A percentile compares a stretch with the other conserved stretches of the same genome.
These are phyloP conservation scores for Diplazon laetatorius DNA, from an alignment of 2,888 invertebrate species.

Conservation along the genomic window DNA sequence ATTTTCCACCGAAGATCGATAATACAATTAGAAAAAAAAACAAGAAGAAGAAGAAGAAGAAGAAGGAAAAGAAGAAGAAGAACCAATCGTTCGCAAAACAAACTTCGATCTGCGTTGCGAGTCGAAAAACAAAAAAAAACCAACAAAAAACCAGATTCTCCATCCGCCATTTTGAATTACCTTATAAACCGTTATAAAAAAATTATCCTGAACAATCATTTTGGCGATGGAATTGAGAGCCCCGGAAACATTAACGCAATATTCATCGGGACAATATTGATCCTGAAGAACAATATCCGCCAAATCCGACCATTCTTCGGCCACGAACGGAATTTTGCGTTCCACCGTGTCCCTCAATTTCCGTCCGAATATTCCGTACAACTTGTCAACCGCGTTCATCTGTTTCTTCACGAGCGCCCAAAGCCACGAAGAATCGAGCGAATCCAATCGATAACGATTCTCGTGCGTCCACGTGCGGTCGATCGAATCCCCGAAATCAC, in stretches of 20 bases:
- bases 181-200: constrained; percentile 87
- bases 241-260: constrained; percentile 84
- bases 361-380: constrained; percentile 87
- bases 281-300: constrained; percentile 87
- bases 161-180: too few species aligned
- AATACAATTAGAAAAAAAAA: too few species aligned
- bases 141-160: too few species aligned
- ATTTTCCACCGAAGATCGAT: too few species aligned
- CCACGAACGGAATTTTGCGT: constrained; percentile 79
- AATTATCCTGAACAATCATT: constrained; percentile 85
- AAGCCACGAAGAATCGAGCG: constrained; percentile 84
- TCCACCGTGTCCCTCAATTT: constrained; percentile 83
- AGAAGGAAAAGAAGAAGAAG: too few species aligned
- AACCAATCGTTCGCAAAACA: not conserved
- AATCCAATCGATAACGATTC: constrained; percentile 68
- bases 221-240: constrained; percentile 86
- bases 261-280: too few species aligned
- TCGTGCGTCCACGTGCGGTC: constrained; percentile 76
- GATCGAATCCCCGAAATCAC: constrained; percentile 84
- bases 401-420: constrained; percentile 87
- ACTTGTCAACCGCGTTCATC: constrained; percentile 85
- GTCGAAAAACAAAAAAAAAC: too few species aligned
- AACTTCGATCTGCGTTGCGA: too few species aligned
- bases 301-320: constrained; percentile 86
- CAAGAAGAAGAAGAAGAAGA: too few species aligned